Conservation (phyloP, 2,888 invertebrate species). For the Hemicrepidius hirtus region DNA sequence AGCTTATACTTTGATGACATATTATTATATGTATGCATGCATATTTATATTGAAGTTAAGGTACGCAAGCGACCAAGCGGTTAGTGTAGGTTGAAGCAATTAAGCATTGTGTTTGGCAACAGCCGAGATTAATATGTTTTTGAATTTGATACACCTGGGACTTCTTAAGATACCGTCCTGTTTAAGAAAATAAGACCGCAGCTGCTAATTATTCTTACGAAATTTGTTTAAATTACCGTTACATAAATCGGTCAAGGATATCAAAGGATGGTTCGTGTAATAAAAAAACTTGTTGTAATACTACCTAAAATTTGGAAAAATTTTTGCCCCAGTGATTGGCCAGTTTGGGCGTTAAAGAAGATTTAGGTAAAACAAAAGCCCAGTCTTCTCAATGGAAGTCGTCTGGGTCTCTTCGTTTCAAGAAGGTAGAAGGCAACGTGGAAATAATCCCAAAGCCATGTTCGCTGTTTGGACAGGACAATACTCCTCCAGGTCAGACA, state of each 20-base stretch:
- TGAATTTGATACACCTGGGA: conserved; percentile 33
- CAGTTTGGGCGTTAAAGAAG: too few species aligned
- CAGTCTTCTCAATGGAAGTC: too few species aligned
- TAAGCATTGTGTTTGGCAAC: conserved; percentile 39
- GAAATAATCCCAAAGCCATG: too few species aligned
- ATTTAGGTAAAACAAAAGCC: too few species aligned
- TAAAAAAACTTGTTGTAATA: not conserved
- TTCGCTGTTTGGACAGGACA: too few species aligned
- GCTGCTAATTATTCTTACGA: conserved; percentile 25
- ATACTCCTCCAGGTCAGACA: too few species aligned
- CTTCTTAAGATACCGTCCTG: conserved; percentile 20
- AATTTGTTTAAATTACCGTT: conserved; percentile 1
- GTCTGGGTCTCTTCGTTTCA: too few species aligned
- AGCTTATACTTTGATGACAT: conserved; percentile 25
- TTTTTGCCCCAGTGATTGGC: too few species aligned
- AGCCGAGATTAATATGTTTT: conserved; percentile 33
- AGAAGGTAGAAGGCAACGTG: too few species aligned
- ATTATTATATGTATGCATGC: conserved; percentile 23
- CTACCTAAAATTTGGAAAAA: too few species aligned
- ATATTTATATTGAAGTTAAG: conserved; percentile 28
- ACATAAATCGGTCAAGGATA: conserved; percentile 23
- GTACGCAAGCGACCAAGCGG: conserved; percentile 24
- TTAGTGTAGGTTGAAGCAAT: conserved; percentile 36
- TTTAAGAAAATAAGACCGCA: conserved; percentile 18
- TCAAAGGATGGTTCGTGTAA: not conserved